Conservation (phyloP, 2,113 vertebrate species). For the Cyanoramphus novaezelandiae region DNA sequence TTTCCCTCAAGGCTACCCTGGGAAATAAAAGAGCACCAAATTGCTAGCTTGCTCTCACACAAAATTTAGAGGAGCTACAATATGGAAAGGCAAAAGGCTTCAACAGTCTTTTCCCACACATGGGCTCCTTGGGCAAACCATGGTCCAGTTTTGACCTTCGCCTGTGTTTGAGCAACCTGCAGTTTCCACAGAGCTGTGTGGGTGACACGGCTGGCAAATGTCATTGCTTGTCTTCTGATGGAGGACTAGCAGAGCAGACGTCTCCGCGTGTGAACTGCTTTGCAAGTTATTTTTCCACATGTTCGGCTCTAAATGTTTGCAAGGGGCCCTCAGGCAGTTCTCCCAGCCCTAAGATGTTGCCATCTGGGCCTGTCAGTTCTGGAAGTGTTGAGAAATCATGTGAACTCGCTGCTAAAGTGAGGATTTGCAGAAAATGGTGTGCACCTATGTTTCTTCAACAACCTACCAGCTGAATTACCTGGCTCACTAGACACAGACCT, state of each 20-base stretch:
- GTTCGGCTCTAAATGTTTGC: conserved; percentile 50
- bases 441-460: conserved; percentile 34
- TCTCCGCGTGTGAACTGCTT: neutral
- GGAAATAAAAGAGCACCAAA: conserved; percentile 48
- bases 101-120: neutral
- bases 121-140: neutral
- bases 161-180: neutral
- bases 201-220: conserved; percentile 24
- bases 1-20: conserved; percentile 50
- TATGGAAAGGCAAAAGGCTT: conserved; percentile 50
- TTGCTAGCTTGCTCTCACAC: conserved; percentile 34
- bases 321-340: conserved; percentile 37
- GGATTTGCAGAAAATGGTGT: conserved; percentile 27
- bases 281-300: conserved; percentile 42
- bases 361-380: conserved; percentile 49
- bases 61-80: conserved; percentile 44
- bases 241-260: neutral
- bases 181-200: neutral
- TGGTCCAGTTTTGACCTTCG: neutral
- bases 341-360: conserved; percentile 46
- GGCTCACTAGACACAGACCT: neutral
- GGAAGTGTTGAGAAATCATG: conserved; percentile 37
- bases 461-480: neutral
- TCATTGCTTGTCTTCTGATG: neutral
- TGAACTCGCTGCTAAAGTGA: conserved; percentile 15